A percentile compares a stretch with the other conserved stretches of the same genome.
phyloP scores from a whole-genome alignment of 2,113 vertebrate species.

The Calidris pygmaea region DNA sequence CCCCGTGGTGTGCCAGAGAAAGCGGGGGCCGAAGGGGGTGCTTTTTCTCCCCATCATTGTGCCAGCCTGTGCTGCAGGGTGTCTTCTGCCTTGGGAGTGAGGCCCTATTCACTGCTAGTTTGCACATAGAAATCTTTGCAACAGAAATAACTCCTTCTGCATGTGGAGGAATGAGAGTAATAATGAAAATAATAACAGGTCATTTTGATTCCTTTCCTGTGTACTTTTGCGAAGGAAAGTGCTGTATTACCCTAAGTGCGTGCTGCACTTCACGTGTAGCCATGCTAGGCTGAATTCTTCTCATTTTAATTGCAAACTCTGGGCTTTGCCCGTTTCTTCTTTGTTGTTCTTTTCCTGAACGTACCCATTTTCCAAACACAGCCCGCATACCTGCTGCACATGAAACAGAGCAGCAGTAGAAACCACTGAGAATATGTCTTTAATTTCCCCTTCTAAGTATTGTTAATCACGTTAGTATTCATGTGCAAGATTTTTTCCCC shows the following conservation, averaged over 20 bases:
- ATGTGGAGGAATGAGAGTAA: neutral
- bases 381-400: neutral
- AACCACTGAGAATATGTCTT: neutral
- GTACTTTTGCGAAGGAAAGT: accelerated
- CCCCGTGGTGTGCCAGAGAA: accelerated
- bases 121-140: neutral
- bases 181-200: neutral
- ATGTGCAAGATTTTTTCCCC: neutral
- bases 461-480: neutral
- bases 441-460: neutral
- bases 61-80: neutral
- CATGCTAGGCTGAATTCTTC: neutral
- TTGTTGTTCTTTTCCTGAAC: neutral
- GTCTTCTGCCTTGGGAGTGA: neutral
- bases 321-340: neutral
- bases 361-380: neutral
- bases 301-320: neutral
- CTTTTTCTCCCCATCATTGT: neutral
- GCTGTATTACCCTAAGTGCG: neutral
- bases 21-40: neutral
- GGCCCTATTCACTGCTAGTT: neutral
- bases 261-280: neutral
- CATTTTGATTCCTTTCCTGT: neutral
- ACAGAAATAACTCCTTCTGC: neutral
- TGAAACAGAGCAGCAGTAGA: neutral